phyloP scores from a whole-genome alignment of 2,888 invertebrate genomes.

The Globia sparganii region DNA sequence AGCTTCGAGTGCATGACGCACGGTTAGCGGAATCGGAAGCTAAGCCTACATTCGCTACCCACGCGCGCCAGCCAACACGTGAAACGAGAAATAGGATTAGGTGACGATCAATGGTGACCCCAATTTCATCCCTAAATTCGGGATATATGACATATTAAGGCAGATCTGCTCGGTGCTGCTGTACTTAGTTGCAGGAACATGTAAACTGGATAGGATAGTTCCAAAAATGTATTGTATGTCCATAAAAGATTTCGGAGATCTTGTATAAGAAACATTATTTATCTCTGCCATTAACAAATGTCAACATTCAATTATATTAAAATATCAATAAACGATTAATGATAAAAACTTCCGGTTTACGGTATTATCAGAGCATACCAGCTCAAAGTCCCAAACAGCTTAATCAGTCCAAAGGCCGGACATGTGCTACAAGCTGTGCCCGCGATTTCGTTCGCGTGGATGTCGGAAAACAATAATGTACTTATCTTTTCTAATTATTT shows the following conservation, averaged over 20 bases:
- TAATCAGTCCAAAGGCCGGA: neutral
- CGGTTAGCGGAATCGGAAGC: conserved; percentile 76
- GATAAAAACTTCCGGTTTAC: conserved; percentile 15
- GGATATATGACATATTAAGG: conserved; percentile 29
- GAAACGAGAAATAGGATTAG: conserved; percentile 74
- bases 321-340: conserved; percentile 5
- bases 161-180: conserved; percentile 9
- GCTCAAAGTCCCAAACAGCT: neutral
- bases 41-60: conserved; percentile 77
- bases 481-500: too few species aligned
- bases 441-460: neutral
- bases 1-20: conserved; percentile 80
- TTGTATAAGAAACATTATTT: neutral
- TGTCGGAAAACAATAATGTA: neutral
- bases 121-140: conserved; percentile 49
- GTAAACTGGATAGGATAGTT: neutral
- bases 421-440: neutral
- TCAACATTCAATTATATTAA: conserved; percentile 2
- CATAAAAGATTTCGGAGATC: neutral
- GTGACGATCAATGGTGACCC: conserved; percentile 67
- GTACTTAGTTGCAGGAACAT: neutral
- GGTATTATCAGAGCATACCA: neutral
- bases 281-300: neutral
- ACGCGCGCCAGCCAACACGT: conserved; percentile 73
- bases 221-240: neutral